Conservation (phyloP, 2,113 vertebrate genomes). For the Notarius quadriscutis region DNA sequence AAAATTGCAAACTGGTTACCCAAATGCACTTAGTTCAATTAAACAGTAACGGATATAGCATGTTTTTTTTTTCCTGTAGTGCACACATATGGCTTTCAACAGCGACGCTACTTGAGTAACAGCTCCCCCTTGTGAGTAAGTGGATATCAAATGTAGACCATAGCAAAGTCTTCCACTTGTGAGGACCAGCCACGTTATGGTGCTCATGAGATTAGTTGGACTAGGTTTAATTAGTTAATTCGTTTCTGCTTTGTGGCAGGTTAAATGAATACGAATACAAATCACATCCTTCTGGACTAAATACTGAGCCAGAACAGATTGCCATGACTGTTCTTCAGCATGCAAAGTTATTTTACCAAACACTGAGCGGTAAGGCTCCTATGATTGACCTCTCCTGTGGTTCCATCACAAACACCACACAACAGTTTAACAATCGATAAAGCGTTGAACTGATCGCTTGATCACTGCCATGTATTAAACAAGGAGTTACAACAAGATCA, state of each 20-base stretch:
- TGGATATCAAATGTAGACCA: not conserved
- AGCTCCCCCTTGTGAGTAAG: constrained; percentile 22
- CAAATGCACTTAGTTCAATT: not conserved
- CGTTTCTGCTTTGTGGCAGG: not conserved
- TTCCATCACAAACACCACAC: not conserved
- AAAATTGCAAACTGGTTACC: not conserved
- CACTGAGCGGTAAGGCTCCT: not conserved
- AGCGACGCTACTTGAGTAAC: constrained; percentile 1
- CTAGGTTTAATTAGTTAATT: not conserved
- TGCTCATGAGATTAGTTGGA: not conserved
- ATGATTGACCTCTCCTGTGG: too few species aligned
- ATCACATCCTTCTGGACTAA: not conserved
- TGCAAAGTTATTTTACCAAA: not conserved
- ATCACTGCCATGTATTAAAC: not conserved
- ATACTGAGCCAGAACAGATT: not conserved
- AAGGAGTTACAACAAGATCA: not conserved
- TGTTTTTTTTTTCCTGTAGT: too few species aligned
- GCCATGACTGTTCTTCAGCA: not conserved
- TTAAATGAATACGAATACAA: not conserved
- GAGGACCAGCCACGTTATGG: too few species aligned
- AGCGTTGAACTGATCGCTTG: not conserved
- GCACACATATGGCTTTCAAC: too few species aligned
- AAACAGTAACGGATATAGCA: not conserved
- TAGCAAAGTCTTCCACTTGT: not conserved
- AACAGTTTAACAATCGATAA: not conserved